Base-by-base conservation (phyloP, 30 jellyfish, hydroid and myxozoan species). In the Sanderia malayensis region DNA sequence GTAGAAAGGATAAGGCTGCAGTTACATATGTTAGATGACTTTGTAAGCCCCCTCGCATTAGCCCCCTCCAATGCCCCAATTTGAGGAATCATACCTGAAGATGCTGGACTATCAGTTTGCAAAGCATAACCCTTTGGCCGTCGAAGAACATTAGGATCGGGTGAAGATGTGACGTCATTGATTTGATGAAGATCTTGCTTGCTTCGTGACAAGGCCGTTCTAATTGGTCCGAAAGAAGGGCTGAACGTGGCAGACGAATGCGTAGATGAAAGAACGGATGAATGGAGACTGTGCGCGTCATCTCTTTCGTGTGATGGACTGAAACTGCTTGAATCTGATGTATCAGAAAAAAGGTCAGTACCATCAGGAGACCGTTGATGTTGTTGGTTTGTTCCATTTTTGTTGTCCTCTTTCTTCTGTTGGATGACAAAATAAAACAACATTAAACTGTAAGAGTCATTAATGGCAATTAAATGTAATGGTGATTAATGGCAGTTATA, bases 181-280 rank as follows among this genome's bases (percentile, higher is more conserved):
- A 67, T 64, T 15, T 46, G 53, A 15, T 75, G 64, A 6, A 82
- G 73, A 57, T 90, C 94, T 60, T 62, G 92, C 18, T 94, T 95
- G 71, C 98, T 82, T 46, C 90, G 62, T 15, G 98, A 90, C 44
- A 90, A 62, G 13, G 88, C 88, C 1, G 95, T 49, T 11, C 98
- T 92, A 26, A 90, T 90, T 19, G 98, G 94, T 21, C 94, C 95
- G 30, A 83, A 62, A 0, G 79, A 71, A 3, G 86, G 68, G 46
- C 77, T 67, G 62, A 22, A 41, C 1, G 86, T 58, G 46, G 61
- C 45, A 17, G 80, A 25, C 24, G 64, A 49, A 19, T 49, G 64
- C 64, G 61, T 29, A 17, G 80, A 25, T 19, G 64, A 49, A 19
- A 4, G 64, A 11, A 49, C 26, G 20, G 89, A 78, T 8, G 89